Evolutionary conservation across 2,113 vertebrate species (phyloP).

Genomic region (Barbus barbus): DNA sequence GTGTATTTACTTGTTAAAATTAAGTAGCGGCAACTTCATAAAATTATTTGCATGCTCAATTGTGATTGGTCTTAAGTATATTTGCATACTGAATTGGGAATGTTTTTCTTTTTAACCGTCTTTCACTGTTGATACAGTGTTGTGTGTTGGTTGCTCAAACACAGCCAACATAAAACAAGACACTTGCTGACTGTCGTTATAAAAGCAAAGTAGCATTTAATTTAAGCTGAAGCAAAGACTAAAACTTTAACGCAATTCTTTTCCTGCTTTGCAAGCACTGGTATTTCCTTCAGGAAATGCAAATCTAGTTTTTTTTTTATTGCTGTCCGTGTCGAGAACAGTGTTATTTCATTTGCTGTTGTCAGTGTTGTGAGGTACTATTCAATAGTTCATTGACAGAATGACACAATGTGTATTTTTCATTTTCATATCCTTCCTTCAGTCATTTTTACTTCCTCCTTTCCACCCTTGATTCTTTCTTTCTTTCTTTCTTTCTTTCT

Average conservation of each 20-base stretch:
- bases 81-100: background rate
- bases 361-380: conserved; percentile 8
- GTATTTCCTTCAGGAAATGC: conserved; percentile 23
- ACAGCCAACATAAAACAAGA: background rate
- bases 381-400: background rate
- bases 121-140: background rate
- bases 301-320: conserved; percentile 21
- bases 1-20: background rate
- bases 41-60: background rate
- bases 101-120: background rate
- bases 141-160: background rate
- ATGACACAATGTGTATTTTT: conserved; percentile 14
- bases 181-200: background rate
- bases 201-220: background rate
- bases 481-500: background rate
- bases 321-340: conserved; percentile 54
- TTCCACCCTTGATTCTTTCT: background rate
- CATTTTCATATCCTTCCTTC: background rate
- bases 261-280: conserved; percentile 22
- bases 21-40: background rate
- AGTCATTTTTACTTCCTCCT: background rate
- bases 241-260: conserved; percentile 11
- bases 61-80: background rate
- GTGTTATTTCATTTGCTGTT: conserved; percentile 52
- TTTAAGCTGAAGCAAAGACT: background rate